These are phyloP conservation scores for Argyresthia goedartella DNA, from an alignment of 2,888 invertebrate genomes.

Conservation along the genomic window DNA sequence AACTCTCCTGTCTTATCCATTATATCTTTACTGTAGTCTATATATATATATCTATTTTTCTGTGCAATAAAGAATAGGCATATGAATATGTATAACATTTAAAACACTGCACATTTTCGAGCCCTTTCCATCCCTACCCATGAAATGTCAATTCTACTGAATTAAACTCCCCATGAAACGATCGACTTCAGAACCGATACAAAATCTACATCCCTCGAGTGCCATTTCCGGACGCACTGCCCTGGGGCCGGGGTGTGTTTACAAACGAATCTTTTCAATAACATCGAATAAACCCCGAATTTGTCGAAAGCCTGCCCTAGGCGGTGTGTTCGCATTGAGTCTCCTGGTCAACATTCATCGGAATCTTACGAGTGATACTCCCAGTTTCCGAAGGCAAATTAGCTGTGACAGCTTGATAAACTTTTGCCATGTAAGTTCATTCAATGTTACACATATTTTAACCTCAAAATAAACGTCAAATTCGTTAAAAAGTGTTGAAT, in stretches of 20 bases:
- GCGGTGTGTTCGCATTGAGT: neutral
- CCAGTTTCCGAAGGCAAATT: no score
- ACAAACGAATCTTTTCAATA: constrained; percentile 7
- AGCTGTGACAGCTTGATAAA: no score
- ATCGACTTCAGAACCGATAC: neutral
- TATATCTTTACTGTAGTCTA: no score
- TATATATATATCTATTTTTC: no score
- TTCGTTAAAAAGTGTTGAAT: no score
- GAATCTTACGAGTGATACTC: no score
- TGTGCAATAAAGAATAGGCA: neutral
- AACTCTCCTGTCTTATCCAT: no score
- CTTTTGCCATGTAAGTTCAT: no score
- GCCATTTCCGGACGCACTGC: neutral
- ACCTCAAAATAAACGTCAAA: no score
- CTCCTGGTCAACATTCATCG: no score
- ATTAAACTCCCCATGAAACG: neutral
- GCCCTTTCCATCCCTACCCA: neutral
- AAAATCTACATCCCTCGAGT: constrained; percentile 1
- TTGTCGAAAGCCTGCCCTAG: constrained; percentile 5
- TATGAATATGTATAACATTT: neutral
- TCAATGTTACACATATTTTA: no score
- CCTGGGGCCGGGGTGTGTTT: neutral
- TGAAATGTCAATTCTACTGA: neutral
- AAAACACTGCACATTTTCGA: neutral
- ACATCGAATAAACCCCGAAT: constrained; percentile 9